phyloP scores from a whole-genome alignment of 1,140 invertebrate species.

The Atta colombica region DNA sequence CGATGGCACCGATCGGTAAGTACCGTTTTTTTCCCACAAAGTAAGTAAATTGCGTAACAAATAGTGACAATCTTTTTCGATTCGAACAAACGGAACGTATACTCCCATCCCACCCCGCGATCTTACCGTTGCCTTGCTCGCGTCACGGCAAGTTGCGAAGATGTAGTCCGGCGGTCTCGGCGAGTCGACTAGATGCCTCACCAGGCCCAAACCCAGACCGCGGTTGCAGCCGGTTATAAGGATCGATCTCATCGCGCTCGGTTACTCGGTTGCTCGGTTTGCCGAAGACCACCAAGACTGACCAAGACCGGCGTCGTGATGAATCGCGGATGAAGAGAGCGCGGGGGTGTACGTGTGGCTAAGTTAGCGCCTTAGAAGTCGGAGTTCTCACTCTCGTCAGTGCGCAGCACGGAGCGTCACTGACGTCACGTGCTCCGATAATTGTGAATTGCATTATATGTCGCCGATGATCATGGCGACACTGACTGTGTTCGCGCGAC shows the following conservation, averaged over 20 bases:
- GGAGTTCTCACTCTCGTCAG: background rate
- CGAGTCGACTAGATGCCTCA: conserved; percentile 89
- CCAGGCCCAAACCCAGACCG: conserved; percentile 94
- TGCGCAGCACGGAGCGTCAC: conserved; percentile 15
- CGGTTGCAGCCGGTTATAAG: conserved; percentile 96
- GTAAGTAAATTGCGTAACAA: background rate
- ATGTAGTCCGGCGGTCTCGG: conserved; percentile 88
- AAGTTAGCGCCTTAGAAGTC: background rate
- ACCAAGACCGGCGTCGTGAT: too few relatives aligned
- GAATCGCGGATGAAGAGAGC: too few relatives aligned
- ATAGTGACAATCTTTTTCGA: too few relatives aligned
- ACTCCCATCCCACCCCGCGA: background rate
- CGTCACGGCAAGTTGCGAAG: conserved; percentile 92
- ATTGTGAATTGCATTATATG: conserved; percentile 37
- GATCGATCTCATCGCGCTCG: conserved; percentile 90
- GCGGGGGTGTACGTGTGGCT: too few relatives aligned
- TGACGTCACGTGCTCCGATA: conserved; percentile 65
- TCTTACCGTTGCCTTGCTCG: conserved; percentile 89
- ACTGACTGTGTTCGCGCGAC: conserved; percentile 78
- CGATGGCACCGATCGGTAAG: conserved; percentile 87
- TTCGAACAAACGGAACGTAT: too few relatives aligned
- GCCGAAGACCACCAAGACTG: background rate
- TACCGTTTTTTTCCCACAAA: background rate
- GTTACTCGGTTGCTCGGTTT: too few relatives aligned
- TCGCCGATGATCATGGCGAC: conserved; percentile 79